Evolutionary conservation across 2,888 invertebrate genomes (phyloP).

Genomic region (Trachelus tabidus): DNA sequence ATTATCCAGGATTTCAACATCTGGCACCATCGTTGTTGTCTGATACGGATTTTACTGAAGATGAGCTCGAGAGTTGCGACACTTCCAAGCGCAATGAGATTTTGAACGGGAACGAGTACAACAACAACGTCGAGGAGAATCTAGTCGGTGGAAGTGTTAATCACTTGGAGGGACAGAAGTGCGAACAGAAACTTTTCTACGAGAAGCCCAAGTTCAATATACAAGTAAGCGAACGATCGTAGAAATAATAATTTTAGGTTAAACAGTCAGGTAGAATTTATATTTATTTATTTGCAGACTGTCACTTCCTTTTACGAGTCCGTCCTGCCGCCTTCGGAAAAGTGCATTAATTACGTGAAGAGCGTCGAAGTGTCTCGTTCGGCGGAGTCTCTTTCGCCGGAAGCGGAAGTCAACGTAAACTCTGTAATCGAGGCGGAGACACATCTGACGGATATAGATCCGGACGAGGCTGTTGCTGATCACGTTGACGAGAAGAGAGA

Average conservation of each 20-base stretch:
- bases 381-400: conserved; percentile 29
- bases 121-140: conserved; percentile 57
- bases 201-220: conserved; percentile 71
- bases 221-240: conserved; percentile 47
- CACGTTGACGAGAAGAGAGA: conserved; percentile 6
- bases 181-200: conserved; percentile 70
- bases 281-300: conserved; percentile 56
- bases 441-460: conserved; percentile 16
- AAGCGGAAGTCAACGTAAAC: conserved; percentile 34
- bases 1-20: conserved; percentile 87
- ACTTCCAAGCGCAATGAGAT: conserved; percentile 69
- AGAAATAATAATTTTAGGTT: conserved; percentile 53
- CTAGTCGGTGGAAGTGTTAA: conserved; percentile 67
- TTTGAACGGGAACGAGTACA: conserved; percentile 68
- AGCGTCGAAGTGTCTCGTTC: conserved; percentile 47
- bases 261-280: conserved; percentile 1
- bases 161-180: conserved; percentile 67
- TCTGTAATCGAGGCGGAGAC: conserved; percentile 28
- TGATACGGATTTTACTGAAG: conserved; percentile 66
- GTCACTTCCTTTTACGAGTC: conserved; percentile 53
- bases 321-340: conserved; percentile 54
- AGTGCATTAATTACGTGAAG: conserved; percentile 62
- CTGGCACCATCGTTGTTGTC: conserved; percentile 70
- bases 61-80: conserved; percentile 67
- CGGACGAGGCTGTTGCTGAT: conserved; percentile 17